Base-by-base conservation (phyloP, 2,888 invertebrate species). In the Napeogenes sylphis region DNA sequence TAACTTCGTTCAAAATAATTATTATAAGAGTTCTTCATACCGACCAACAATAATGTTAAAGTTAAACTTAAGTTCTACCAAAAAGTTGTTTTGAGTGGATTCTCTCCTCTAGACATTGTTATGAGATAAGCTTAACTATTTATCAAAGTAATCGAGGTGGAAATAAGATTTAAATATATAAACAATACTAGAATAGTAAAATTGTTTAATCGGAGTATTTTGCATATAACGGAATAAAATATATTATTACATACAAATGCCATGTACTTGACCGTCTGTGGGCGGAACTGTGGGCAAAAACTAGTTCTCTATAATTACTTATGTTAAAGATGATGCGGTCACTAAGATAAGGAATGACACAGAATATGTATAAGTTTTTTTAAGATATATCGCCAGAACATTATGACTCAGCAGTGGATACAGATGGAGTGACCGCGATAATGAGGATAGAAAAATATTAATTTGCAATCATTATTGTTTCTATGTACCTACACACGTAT, bases 331-430 rank as follows among this genome's bases (percentile, higher is more conserved):
- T 53, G 56, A 42, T 60, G 35, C 63, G 38, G 45, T 53, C 38
- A 33, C 32, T 47, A 56, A 60, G 54, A 55, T 55, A 57, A 45
- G 38, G 55, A 58, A 55, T 57, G 55, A 55, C 61, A 64, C 60
- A 61, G 57, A 60, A 59, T 60, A 58, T 51, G 55, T 14, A 59
- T 60, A 58, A 35, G 54, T 30, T 56, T 64, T 58, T 64, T 61
- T 14, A 12, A 64, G 61, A 64, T 64, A 58, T 61, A 64, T 58
- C n/a, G 58, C 58, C 59, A 65, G 63, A 63, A 60, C 47, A 42
- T 45, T 47, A 64, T 68, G 68, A 64, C 59, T 68, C 68, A 68
- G 53, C 61, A 61, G 58, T 65, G 65, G 61, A 67, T 65, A 65
- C 65, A 68, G 69, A 63, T 56, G 51, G 58, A 53, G 38, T 21